Evolutionary conservation across 2,113 vertebrate species (phyloP).

Genomic region (Sinocyclocheilus rhinocerous): DNA sequence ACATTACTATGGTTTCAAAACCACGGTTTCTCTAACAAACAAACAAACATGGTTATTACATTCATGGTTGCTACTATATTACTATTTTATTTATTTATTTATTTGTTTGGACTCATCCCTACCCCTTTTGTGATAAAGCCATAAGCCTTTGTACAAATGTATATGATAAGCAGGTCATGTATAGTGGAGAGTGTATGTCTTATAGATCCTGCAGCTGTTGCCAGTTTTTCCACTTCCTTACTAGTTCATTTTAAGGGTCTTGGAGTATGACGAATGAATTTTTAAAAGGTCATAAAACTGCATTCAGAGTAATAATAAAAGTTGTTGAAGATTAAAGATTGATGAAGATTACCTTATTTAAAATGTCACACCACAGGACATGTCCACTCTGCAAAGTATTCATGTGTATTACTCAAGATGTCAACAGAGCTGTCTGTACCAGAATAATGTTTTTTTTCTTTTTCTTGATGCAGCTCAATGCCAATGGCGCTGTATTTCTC

Average conservation of each 20-base stretch:
- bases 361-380: not conserved
- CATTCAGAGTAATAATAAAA: not conserved
- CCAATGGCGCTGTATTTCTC: not conserved
- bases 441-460: not conserved
- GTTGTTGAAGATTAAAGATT: not conserved
- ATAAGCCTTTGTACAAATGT: not conserved
- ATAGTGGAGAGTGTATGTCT: not conserved
- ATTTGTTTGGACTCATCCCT: not conserved
- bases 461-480: conserved; percentile 9
- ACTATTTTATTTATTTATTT: not conserved
- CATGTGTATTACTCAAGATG: not conserved
- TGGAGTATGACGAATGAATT: not conserved
- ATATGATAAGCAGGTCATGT: too few species aligned
- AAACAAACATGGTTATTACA: not conserved
- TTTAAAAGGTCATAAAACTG: not conserved
- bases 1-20: not conserved
- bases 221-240: not conserved
- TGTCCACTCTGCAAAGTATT: not conserved
- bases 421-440: not conserved
- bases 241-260: not conserved
- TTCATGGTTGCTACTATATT: not conserved
- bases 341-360: not conserved
- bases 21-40: not conserved
- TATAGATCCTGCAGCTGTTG: not conserved
- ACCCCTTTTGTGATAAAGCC: not conserved